Base-by-base conservation (phyloP, 2,797 vertebrate genomes). In the Gymnothorax reevesii region DNA sequence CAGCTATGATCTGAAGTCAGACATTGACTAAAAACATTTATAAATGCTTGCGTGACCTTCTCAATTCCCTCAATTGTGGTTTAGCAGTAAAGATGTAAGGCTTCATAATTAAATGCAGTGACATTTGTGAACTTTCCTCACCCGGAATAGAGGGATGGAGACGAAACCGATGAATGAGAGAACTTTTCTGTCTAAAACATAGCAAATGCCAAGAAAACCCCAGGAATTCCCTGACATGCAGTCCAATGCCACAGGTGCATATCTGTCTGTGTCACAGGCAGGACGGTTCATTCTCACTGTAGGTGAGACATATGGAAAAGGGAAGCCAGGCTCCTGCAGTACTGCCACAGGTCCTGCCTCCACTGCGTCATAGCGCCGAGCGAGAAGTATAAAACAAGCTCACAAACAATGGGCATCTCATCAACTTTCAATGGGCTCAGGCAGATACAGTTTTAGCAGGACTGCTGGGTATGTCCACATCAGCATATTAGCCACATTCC, bases 101-200 rank as follows among this genome's bases (percentile, higher is more conserved):
- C 91, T 91, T 86, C 92, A 91, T 90, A 91, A 92, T 92, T 92
- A 92, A 33, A 88, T 49, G 60, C 66, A 84, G 88, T 86, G 83
- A 85, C 90, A 91, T 90, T 89, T 90, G 88, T 60, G 84, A 59
- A 89, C 89, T 88, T 90, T 86, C 82, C 88, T 89, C 90, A 92
- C 92, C 89, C 60, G 7, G 4, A 22, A 49, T 12, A 84, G 82
- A 77, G 33, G 33, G 82, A 33, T 9, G n/a, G 77, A 17, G 27
- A 33, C 64, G 75, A 60, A 87, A 85, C 87, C 60, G 57, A 84
- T 60, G 85, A 82, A 22, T 71, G 69, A 42, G 57, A 86, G 83
- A 22, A 52, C 25, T 10, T 10, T 82, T n/a, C 10, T 87, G 90
- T 89, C 88, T 86, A 85, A 86, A 57, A 83, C 89, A 86, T 12